Base-by-base conservation (phyloP, 2,888 invertebrate species). In the Eristalinus sepulchralis region DNA sequence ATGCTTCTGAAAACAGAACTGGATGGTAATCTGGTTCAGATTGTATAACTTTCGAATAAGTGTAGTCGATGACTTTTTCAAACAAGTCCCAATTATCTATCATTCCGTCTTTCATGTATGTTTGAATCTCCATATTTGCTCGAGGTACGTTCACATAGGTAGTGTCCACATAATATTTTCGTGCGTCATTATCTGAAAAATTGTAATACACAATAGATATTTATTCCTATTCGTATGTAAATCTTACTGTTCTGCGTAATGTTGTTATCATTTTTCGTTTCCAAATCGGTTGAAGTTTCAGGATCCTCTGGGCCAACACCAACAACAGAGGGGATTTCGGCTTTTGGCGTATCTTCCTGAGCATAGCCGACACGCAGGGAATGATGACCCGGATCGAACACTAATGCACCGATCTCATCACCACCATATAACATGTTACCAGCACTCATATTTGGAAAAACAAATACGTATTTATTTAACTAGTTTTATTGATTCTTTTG, bases 51-150 rank as follows among this genome's bases (percentile, higher is more conserved):
- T 97, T 97, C 57, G 96, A 95, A 91, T 99, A 99, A 0, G 98
- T 96, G 92, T 99, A 98, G 91, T 99, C 98, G 31, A 97, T 93
- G 90, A 99, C 97, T 93, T 98, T 97, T 93, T 99, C 99, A 93
- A 99, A 99, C 83, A 98, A 93, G 91, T 99, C 99, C 99, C 99
- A 99, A 92, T 99, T 98, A 90, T 99, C 99, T 62, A 99, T 96
- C 96, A 99, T 98, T 63, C 99, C 98, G 89, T 99, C 99, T 92
- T 99, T 99, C 96, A 99, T 97, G 91, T 98, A 99, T 4, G 96
- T 97, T 73, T 95, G 95, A 39, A 98, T 95, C 92, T 99, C 99
- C 96, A 98, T 96, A 88, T 96, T 95, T 11, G 96, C 95, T 0
- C 98, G 94, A 0, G 99, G 97, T 0, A 98, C 97, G 91, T 98